A percentile compares a stretch with the other conserved stretches of the same genome.
Evolutionary conservation across 2,888 invertebrate species (phyloP).

Genomic region (Lumbricus terrestris): DNA sequence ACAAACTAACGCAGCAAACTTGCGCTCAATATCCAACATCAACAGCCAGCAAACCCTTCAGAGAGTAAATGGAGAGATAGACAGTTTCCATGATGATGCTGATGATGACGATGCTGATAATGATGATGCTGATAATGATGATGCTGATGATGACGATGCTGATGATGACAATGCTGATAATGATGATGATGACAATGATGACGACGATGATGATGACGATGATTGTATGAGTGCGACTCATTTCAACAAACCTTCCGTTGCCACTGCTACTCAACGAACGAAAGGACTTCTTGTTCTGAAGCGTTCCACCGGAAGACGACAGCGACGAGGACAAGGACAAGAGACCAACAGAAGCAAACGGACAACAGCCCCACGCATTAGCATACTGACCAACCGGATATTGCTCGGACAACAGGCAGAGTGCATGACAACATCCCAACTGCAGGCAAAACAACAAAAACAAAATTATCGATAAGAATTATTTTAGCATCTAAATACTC

Average conservation of each 20-base stretch:
- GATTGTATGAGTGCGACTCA: no score
- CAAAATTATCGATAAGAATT: neutral
- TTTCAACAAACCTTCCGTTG: slow-evolving; percentile 21
- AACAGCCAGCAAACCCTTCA: neutral
- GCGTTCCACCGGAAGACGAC: neutral
- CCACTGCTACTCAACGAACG: slow-evolving; percentile 11
- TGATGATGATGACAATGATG: no score
- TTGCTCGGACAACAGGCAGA: slow-evolving; percentile 68
- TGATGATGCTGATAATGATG: no score
- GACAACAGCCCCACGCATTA: slow-evolving; percentile 69
- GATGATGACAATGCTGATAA: no score
- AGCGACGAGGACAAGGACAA: neutral
- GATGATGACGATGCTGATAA: no score
- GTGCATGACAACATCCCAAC: slow-evolving; percentile 71
- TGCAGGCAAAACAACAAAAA: slow-evolving; percentile 42
- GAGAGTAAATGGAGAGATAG: neutral
- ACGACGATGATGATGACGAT: no score
- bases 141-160: no score
- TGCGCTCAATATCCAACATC: neutral
- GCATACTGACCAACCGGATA: slow-evolving; percentile 72
- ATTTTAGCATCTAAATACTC: neutral
- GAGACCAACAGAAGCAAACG: slow-evolving; percentile 38
- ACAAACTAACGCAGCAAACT: neutral
- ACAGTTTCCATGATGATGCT: no score
- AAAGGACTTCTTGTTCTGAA: neutral